Conservation (phyloP, 2,888 invertebrate genomes). For the Lepidochitona cinerea region DNA sequence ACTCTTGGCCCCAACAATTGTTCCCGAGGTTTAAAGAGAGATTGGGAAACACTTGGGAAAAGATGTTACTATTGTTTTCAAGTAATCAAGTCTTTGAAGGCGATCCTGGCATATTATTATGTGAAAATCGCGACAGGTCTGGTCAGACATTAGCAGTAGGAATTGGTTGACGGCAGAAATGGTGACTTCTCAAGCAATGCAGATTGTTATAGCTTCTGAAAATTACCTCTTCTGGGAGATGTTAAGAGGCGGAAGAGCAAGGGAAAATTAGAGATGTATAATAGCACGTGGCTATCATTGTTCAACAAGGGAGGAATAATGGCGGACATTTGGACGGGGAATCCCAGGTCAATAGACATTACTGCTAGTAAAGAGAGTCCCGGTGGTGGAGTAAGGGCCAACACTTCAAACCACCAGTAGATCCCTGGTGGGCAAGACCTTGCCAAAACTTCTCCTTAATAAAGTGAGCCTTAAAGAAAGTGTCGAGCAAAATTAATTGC, state of each 20-base stretch:
- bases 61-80: no score
- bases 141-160: no score
- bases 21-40: no score
- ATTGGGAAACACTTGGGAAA: no score
- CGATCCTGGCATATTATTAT: no score
- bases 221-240: not conserved
- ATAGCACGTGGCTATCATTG: not conserved
- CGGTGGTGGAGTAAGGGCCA: not conserved
- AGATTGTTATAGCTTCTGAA: no score
- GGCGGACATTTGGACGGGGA: not conserved
- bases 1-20: no score
- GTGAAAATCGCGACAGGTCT: no score
- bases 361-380: not conserved
- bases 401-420: not conserved
- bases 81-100: no score
- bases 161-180: no score
- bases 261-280: not conserved
- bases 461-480: not conserved
- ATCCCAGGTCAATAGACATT: not conserved
- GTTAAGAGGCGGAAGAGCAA: not conserved
- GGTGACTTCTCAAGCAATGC: no score
- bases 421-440: not conserved
- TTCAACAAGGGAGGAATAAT: not conserved
- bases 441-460: not conserved
- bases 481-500: not conserved